These are phyloP conservation scores for Panagrolaimus sp. DNA, from an alignment of 1,140 invertebrate genomes.

Conservation along the genomic window DNA sequence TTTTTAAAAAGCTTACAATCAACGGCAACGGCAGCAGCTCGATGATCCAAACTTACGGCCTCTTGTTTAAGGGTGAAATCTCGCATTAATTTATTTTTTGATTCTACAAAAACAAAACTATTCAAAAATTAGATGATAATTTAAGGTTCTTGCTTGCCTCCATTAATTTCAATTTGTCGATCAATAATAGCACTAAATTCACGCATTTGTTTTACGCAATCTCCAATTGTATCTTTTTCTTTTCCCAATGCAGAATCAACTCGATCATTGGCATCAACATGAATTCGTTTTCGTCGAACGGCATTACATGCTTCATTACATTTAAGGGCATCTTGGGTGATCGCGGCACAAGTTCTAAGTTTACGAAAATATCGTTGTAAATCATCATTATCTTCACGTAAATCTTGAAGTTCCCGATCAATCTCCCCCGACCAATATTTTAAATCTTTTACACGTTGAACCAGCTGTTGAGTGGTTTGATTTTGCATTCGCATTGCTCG, in stretches of 20 bases:
- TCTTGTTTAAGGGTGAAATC: conserved; percentile 54
- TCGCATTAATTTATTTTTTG: conserved; percentile 42
- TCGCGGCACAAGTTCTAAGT: conserved; percentile 36
- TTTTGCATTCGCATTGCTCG: conserved; percentile 48
- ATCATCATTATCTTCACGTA: conserved; percentile 54
- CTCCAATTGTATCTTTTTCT: conserved; percentile 47
- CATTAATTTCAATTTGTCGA: conserved; percentile 49
- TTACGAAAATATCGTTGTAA: conserved; percentile 44
- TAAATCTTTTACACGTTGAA: conserved; percentile 52
- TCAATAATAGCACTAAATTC: conserved; percentile 47
- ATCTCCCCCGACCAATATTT: conserved; percentile 56
- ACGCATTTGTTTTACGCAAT: conserved; percentile 47
- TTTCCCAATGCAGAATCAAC: conserved; percentile 49
- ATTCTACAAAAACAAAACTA: conserved; percentile 32
- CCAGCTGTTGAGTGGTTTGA: conserved; percentile 53
- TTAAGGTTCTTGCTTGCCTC: conserved; percentile 27
- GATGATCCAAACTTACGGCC: conserved; percentile 48
- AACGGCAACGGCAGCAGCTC: conserved; percentile 48
- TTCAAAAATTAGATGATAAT: not conserved
- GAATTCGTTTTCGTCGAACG: conserved; percentile 50
- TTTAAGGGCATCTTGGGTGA: conserved; percentile 43
- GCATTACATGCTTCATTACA: conserved; percentile 50
- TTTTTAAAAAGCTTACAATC: conserved; percentile 36
- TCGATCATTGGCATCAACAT: conserved; percentile 46
- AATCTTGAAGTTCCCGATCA: conserved; percentile 48